phyloP scores from a whole-genome alignment of 2,888 invertebrate species.

The Eupsilia transversa region DNA sequence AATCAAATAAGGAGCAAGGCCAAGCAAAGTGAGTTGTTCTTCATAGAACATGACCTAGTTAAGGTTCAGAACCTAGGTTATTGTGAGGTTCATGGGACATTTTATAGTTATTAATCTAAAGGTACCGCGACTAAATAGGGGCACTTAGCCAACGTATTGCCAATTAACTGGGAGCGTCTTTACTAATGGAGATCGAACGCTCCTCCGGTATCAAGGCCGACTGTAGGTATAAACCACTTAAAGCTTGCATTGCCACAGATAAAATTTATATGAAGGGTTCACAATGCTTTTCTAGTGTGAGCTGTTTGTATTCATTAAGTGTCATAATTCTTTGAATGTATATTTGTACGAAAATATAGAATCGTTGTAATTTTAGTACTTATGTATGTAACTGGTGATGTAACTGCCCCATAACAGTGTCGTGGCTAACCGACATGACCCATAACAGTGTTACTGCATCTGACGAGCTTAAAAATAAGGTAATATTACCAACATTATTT shows the following conservation, averaged over 20 bases:
- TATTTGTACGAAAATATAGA: background rate
- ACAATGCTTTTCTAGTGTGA: constrained; percentile 8
- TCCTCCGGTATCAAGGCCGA: constrained; percentile 61
- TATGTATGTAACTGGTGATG: too few relatives aligned
- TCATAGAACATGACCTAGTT: constrained; percentile 6
- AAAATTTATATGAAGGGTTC: constrained; percentile 16
- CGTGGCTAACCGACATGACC: too few relatives aligned
- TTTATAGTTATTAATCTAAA: constrained; percentile 72
- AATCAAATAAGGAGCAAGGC: background rate
- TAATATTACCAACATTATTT: background rate
- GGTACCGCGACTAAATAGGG: constrained; percentile 79
- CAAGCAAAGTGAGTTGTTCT: background rate
- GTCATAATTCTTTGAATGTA: background rate
- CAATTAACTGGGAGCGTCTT: constrained; percentile 81
- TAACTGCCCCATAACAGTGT: too few relatives aligned
- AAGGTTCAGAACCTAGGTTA: constrained; percentile 2
- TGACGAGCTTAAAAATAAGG: too few relatives aligned
- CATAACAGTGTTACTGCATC: too few relatives aligned
- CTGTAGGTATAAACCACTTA: constrained; percentile 68
- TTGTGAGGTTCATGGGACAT: constrained; percentile 38
- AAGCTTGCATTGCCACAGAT: constrained; percentile 36
- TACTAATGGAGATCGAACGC: constrained; percentile 81
- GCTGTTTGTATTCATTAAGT: background rate
- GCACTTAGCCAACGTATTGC: constrained; percentile 83
- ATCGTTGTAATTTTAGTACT: background rate